phyloP scores from a whole-genome alignment of 2,797 vertebrate species.

The Pygocentrus nattereri region DNA sequence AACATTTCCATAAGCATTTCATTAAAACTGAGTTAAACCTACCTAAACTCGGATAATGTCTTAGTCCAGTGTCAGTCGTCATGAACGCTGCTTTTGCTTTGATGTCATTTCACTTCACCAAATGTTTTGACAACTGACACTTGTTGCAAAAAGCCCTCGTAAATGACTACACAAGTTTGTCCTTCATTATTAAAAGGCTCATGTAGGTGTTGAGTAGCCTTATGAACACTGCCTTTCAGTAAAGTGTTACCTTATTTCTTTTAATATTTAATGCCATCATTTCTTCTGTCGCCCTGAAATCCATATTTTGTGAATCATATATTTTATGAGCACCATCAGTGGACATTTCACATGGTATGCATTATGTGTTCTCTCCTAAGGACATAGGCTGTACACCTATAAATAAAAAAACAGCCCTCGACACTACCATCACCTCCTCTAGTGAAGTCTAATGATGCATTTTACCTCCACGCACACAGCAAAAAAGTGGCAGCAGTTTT shows the following conservation, averaged over 20 bases:
- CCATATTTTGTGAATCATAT: background rate
- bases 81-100: no score
- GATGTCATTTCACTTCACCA: no score
- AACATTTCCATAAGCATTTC: no score
- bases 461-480: conserved; percentile 55
- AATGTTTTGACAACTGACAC: no score
- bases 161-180: no score
- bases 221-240: background rate
- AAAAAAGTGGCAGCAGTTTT: conserved; percentile 53
- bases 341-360: no score
- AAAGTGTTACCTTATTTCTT: background rate
- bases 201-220: no score
- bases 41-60: no score
- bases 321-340: background rate
- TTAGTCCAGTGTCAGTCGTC: no score
- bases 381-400: background rate
- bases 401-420: conserved; percentile 58
- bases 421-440: conserved; percentile 61
- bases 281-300: background rate
- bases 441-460: conserved; percentile 65
- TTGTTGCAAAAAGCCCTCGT: no score
- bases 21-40: no score
- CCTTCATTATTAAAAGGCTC: no score
- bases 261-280: background rate
- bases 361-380: background rate